These are phyloP conservation scores for Lates calcarifer DNA, from an alignment of 2,113 vertebrate genomes.

Conservation along the genomic window DNA sequence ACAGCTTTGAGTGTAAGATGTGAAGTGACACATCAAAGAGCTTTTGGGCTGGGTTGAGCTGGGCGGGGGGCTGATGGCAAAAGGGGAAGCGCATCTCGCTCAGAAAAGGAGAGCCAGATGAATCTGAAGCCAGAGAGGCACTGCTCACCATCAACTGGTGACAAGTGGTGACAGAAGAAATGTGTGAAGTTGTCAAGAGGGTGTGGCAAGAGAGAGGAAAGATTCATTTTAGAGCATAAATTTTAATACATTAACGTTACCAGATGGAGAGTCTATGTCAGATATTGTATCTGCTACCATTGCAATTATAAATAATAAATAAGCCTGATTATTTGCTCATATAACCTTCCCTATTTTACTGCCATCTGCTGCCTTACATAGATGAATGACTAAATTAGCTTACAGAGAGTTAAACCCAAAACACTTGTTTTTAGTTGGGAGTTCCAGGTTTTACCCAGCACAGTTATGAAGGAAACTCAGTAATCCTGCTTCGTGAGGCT, in stretches of 20 bases:
- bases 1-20: conserved; percentile 75
- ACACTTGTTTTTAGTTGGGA: conserved; percentile 2
- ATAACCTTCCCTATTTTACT: background rate
- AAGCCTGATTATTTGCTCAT: conserved; percentile 10
- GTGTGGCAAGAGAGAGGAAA: conserved; percentile 21
- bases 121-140: conserved; percentile 49
- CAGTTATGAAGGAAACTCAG: conserved; percentile 12
- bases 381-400: background rate
- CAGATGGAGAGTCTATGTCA: conserved; percentile 36
- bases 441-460: background rate
- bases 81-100: conserved; percentile 52
- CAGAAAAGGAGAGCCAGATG: conserved; percentile 41
- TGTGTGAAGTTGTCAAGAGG: conserved; percentile 49
- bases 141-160: conserved; percentile 19
- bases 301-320: conserved; percentile 21
- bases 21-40: conserved; percentile 79
- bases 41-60: conserved; percentile 51
- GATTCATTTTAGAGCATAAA: conserved; percentile 46
- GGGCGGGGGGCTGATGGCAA: conserved; percentile 59
- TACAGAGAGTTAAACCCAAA: conserved; percentile 1
- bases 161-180: conserved; percentile 54
- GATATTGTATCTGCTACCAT: conserved; percentile 30
- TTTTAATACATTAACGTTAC: conserved; percentile 46
- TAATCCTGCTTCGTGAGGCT: background rate
- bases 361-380: conserved; percentile 7